Conservation (phyloP, 2,888 invertebrate species). For the Ceramica pisi region DNA sequence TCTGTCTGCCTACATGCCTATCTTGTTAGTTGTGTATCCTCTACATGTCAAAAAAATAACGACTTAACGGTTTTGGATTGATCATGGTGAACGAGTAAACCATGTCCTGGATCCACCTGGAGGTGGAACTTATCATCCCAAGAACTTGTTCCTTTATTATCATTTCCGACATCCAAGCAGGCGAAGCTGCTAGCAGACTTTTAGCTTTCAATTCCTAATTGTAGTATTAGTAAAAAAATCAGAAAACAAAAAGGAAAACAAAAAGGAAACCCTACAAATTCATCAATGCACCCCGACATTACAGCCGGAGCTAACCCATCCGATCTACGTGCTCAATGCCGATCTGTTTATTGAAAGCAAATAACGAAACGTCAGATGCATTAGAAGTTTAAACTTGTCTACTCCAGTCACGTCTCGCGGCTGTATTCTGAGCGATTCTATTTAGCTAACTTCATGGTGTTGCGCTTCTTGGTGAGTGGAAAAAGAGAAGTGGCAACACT, state of each 20-base stretch:
- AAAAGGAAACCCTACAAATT: constrained; percentile 9
- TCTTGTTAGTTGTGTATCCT: no score
- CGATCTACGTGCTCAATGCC: constrained; percentile 25
- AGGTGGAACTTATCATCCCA: no score
- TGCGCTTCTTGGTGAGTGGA: constrained; percentile 40
- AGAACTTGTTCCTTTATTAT: no score
- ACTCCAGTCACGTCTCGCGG: constrained; percentile 50
- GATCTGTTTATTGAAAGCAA: constrained; percentile 62
- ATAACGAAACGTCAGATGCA: constrained; percentile 59
- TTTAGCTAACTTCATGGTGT: constrained; percentile 36
- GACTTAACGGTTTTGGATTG: no score
- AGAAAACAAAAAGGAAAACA: neutral
- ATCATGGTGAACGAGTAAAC: no score
- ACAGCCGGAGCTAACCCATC: constrained; percentile 20
- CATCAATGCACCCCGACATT: constrained; percentile 27
- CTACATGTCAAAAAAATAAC: no score
- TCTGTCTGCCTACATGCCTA: no score
- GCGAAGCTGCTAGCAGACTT: no score
- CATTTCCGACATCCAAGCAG: no score
- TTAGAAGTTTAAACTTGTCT: constrained; percentile 47
- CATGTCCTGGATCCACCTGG: no score
- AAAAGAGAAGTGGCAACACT: neutral
- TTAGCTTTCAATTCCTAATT: no score
- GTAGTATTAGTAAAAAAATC: no score
- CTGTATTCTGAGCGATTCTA: constrained; percentile 47